These are phyloP conservation scores for Gallinago stenura DNA, from an alignment of 2,797 vertebrate genomes.

Conservation along the genomic window DNA sequence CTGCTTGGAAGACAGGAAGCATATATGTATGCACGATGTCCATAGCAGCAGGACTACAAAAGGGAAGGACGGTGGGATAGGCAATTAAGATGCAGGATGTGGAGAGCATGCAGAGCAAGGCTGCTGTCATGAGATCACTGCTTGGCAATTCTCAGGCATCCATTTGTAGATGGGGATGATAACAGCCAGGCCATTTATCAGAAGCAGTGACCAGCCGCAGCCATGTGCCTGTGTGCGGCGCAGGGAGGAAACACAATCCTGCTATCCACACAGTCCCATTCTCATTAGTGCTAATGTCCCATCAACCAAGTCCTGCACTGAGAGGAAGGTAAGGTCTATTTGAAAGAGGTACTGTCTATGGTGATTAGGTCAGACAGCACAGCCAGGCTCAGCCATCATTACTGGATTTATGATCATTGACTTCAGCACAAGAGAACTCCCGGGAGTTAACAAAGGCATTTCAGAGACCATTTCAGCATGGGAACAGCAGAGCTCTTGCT, in stretches of 20 bases:
- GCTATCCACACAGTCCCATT: neutral
- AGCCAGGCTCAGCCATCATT: neutral
- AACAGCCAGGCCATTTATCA: neutral
- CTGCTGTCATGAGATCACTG: neutral
- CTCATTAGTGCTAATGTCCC: neutral
- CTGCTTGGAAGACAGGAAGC: neutral
- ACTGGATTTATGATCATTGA: neutral
- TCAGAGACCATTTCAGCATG: neutral
- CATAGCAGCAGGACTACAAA: neutral
- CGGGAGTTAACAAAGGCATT: neutral
- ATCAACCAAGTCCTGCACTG: neutral
- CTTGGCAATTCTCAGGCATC: neutral
- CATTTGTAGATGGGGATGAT: neutral
- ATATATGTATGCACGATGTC: neutral
- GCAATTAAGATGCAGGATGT: neutral
- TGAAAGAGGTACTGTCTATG: neutral
- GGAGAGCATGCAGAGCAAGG: neutral
- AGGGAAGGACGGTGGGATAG: neutral
- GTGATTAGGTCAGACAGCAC: neutral
- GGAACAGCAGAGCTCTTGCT: neutral
- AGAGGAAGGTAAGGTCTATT: neutral
- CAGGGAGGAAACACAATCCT: neutral
- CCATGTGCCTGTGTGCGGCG: rapidly evolving
- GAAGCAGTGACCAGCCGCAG: neutral
- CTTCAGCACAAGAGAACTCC: neutral